Conservation (phyloP, 2,797 vertebrate species). For the Myripristis murdjan region DNA sequence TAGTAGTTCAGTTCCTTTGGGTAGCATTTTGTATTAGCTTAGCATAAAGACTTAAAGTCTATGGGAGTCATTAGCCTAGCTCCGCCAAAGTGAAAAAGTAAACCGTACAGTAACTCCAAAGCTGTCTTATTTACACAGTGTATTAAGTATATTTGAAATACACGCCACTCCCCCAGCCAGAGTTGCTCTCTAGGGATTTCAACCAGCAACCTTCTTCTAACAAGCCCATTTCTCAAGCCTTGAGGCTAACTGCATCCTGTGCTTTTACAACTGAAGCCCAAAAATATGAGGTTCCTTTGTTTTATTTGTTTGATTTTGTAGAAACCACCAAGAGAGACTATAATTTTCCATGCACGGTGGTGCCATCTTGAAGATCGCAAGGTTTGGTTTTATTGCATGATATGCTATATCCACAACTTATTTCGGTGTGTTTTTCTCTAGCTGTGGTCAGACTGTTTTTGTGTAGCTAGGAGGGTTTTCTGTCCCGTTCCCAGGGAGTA, state of each 20-base stretch:
- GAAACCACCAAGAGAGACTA: slow-evolving; percentile 58
- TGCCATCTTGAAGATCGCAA: slow-evolving; percentile 54
- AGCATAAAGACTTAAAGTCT: no score
- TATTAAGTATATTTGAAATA: no score
- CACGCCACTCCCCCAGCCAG: no score
- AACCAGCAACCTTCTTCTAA: background rate
- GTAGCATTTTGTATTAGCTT: no score
- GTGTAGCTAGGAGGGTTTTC: slow-evolving; percentile 40
- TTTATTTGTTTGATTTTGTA: slow-evolving; percentile 54
- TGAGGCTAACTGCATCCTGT: background rate
- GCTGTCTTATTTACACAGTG: no score
- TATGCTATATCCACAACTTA: slow-evolving; percentile 44
- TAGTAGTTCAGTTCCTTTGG: no score
- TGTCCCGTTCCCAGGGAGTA: slow-evolving; percentile 53
- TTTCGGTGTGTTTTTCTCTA: slow-evolving; percentile 37
- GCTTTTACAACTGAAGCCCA: slow-evolving; percentile 1
- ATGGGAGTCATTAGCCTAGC: no score
- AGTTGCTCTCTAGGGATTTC: no score
- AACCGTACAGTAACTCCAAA: no score
- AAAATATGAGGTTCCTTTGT: slow-evolving; percentile 43
- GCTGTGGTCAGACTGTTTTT: slow-evolving; percentile 57
- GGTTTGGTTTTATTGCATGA: slow-evolving; percentile 53
- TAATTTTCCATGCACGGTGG: slow-evolving; percentile 60
- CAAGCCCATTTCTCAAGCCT: background rate
- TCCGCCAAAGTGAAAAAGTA: no score